Percentiles rank a stretch among this genome's conserved stretches.
phyloP scores from a whole-genome alignment of 2,797 vertebrate species.

The Cephalopachus bancanus region DNA sequence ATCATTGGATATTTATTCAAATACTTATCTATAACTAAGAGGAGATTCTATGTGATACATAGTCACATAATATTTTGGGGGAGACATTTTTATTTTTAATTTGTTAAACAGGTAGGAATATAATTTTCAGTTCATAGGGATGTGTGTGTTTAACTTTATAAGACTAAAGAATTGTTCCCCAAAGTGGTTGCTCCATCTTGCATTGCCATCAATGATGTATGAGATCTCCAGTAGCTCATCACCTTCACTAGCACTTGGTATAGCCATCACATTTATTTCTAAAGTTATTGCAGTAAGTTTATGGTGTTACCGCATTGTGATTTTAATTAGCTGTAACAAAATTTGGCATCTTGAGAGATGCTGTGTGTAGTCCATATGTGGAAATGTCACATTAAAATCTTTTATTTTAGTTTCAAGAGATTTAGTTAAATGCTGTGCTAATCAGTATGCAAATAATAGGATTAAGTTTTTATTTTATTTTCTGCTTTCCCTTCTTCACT shows the following conservation, averaged over 20 bases:
- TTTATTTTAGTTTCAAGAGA: neutral
- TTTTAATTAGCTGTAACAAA: neutral
- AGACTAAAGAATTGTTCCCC: neutral
- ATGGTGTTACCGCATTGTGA: neutral
- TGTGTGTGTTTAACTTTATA: neutral
- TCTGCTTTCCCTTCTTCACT: neutral
- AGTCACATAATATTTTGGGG: neutral
- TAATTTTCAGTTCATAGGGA: neutral
- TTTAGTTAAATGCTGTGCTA: neutral
- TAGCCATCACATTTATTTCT: neutral
- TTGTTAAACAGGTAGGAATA: neutral
- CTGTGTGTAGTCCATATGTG: neutral
- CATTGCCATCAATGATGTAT: neutral
- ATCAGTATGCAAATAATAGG: neutral
- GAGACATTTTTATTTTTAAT: neutral
- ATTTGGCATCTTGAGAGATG: neutral
- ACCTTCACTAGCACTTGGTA: neutral
- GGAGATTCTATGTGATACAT: neutral
- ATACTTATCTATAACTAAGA: neutral
- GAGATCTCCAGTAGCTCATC: neutral
- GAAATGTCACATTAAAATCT: neutral
- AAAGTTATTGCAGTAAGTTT: neutral
- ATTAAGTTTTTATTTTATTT: neutral
- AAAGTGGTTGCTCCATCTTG: neutral
- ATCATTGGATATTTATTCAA: neutral